These are phyloP conservation scores for Isaurus tuberculatus DNA, from an alignment of 92 coral and sea anemone genomes.

Conservation along the genomic window DNA sequence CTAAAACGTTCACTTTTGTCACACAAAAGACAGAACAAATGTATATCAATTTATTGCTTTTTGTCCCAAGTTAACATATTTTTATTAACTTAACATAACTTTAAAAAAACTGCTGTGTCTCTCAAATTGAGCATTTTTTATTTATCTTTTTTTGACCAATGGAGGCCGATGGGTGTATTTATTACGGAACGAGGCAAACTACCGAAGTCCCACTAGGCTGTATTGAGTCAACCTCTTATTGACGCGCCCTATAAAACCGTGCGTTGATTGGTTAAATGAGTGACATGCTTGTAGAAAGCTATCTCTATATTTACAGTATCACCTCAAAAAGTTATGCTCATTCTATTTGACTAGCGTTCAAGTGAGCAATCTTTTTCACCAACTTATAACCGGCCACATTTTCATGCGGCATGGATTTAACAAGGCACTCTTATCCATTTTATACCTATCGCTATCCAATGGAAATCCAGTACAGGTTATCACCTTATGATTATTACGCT, in stretches of 20 bases:
- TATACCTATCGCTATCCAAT: slow-evolving; percentile 30
- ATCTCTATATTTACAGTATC: slow-evolving; percentile 40
- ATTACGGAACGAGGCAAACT: background rate
- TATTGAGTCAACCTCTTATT: background rate
- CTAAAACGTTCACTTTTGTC: too few relatives aligned
- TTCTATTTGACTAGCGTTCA: slow-evolving; percentile 36
- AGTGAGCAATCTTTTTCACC: background rate
- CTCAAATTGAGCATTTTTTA: too few relatives aligned
- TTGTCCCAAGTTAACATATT: too few relatives aligned
- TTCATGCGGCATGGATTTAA: slow-evolving; percentile 30
- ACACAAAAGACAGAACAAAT: too few relatives aligned
- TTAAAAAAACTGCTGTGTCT: too few relatives aligned
- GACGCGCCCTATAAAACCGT: background rate
- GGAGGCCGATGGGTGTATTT: background rate
- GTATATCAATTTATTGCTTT: too few relatives aligned
- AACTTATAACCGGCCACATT: background rate
- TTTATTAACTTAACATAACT: too few relatives aligned
- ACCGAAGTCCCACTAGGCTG: background rate
- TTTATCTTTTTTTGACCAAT: too few relatives aligned
- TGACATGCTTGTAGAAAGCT: slow-evolving; percentile 10
- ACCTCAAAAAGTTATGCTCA: slow-evolving; percentile 21
- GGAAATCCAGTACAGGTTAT: slow-evolving; percentile 18
- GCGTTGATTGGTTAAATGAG: slow-evolving; percentile 15
- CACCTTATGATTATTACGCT: slow-evolving; percentile 21
- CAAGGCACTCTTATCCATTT: slow-evolving; percentile 14